These are phyloP conservation scores for Melanerpes aurifrons DNA, from an alignment of 2,113 vertebrate species.

Conservation along the genomic window DNA sequence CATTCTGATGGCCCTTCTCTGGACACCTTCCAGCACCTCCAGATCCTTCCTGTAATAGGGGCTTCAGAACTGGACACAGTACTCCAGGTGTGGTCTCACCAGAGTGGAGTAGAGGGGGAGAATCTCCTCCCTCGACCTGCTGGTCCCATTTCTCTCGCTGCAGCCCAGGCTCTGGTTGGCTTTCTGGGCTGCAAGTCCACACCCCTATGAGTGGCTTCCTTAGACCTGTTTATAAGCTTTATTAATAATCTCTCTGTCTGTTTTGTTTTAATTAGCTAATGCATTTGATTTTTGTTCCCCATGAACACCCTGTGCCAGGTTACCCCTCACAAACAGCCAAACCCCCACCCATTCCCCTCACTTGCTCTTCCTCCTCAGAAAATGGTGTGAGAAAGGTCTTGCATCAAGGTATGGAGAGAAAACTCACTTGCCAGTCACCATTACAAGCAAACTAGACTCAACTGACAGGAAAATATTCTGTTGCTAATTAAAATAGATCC, in stretches of 20 bases:
- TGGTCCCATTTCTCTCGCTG: too few species aligned
- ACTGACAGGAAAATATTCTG: background rate
- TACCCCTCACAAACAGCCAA: background rate
- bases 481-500: background rate
- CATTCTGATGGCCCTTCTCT: too few species aligned
- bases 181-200: too few species aligned
- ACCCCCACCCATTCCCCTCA: background rate
- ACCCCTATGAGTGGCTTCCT: background rate
- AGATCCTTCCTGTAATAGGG: too few species aligned
- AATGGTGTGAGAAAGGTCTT: background rate
- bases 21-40: too few species aligned
- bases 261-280: background rate
- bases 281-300: background rate
- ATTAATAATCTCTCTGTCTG: background rate
- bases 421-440: background rate
- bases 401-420: background rate
- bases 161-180: too few species aligned
- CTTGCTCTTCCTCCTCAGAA: background rate
- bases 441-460: background rate
- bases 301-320: accelerated
- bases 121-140: too few species aligned
- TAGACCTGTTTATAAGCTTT: background rate
- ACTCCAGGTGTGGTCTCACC: too few species aligned
- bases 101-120: too few species aligned
- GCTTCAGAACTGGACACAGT: too few species aligned